Conservation (phyloP, 2,888 invertebrate species). For the Tanytarsus gracilentus region DNA sequence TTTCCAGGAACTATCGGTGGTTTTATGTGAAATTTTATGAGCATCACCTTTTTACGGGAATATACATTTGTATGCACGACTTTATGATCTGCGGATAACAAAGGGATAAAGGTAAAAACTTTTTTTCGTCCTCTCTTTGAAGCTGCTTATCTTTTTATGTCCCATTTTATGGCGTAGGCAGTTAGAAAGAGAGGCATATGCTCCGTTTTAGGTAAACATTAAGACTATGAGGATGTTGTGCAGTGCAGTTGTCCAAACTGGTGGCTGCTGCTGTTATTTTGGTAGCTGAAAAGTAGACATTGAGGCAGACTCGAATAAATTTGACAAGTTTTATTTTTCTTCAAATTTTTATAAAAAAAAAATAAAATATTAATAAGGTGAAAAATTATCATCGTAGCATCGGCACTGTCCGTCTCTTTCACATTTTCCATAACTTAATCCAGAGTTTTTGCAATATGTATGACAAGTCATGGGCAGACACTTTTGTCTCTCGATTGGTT, state of each 20-base stretch:
- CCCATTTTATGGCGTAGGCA: too few species aligned
- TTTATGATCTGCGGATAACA: slow-evolving; percentile 22
- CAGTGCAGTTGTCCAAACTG: too few species aligned
- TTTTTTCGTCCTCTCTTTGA: background rate
- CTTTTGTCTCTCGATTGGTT: too few species aligned
- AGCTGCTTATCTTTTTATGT: slow-evolving; percentile 25
- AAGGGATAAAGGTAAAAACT: slow-evolving; percentile 19
- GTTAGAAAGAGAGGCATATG: too few species aligned
- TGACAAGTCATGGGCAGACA: too few species aligned
- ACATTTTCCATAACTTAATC: background rate
- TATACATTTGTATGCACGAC: background rate
- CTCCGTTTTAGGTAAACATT: slow-evolving; percentile 7
- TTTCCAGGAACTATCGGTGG: slow-evolving; percentile 18
- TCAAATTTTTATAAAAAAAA: too few species aligned
- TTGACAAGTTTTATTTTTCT: too few species aligned
- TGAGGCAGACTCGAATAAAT: too few species aligned
- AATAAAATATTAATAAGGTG: too few species aligned
- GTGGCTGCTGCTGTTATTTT: too few species aligned
- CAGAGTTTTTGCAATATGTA: background rate
- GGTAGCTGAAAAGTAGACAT: too few species aligned
- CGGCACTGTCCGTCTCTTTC: background rate
- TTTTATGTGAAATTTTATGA: slow-evolving; percentile 18
- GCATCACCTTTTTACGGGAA: slow-evolving; percentile 11
- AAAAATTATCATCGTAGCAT: background rate
- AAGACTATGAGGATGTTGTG: too few species aligned